Base-by-base conservation (phyloP, 1,140 invertebrate genomes). In the Pseudomyrmex sp. region DNA sequence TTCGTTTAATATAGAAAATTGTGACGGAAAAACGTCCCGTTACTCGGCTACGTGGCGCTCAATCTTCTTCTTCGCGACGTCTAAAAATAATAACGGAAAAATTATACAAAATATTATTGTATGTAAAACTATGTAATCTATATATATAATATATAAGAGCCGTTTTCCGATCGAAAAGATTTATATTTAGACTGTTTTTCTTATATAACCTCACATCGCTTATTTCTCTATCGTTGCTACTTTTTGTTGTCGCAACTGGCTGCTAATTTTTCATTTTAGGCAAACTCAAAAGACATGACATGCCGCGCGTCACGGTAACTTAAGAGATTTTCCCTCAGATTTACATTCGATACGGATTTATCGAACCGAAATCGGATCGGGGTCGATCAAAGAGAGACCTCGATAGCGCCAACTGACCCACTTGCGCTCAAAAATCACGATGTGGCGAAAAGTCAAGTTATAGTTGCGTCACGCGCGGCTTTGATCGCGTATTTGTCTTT, bases 361-460 rank as follows among this genome's bases (percentile, higher is more conserved):
- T 86, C 72, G 54, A 63, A 52, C 56, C n/a, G 35, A 58, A 68
- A n/a, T n/a, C 44, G 73, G 65, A 84, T 48, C 73, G 65, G 58
- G 62, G 56, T 50, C 68, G 82, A 44, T 66, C 87, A 84, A 69
- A 83, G 20, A 7, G 76, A 52, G 62, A 59, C 52, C 59, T 86
- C 73, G 84, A 44, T 23, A 35, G 54, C 2, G 50, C 61, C 44
- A 63, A 54, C 61, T 84, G 86, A 88, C 86, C 85, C 3, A 88
- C 74, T 86, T 87, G 61, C 66, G 52, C 46, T 26, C 56, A 56
- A 87, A 87, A 86, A 83, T 77, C 61, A 12, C 8, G 35, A 50
- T 12, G 54, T 54, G 2, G 13, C 50, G 50, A 0, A 73, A 70
- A 73, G n/a, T 13, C 13, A 50, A n/a, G 1, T 20, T 4, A 44